Evolutionary conservation across 2,888 invertebrate genomes (phyloP).

Genomic region (Diaprepes abbreviatus): DNA sequence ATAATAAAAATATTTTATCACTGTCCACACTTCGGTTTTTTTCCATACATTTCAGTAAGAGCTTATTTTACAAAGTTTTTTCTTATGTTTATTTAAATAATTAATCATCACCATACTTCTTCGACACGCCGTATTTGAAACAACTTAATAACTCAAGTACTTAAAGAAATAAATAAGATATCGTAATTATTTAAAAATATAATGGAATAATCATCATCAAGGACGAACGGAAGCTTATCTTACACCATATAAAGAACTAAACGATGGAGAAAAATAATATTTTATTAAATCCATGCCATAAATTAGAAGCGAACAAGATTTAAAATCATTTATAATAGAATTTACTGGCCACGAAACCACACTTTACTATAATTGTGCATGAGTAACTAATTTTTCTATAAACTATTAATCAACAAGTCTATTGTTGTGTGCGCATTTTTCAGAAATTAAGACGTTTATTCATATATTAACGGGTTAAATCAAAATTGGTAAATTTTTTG

Average conservation of each 20-base stretch:
- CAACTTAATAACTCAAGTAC: too few species aligned
- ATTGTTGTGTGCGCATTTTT: not conserved
- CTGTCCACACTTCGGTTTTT: too few species aligned
- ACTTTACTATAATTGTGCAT: not conserved
- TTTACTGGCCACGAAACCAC: not conserved
- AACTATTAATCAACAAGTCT: not conserved
- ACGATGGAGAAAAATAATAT: not conserved
- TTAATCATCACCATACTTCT: too few species aligned
- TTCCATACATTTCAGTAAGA: too few species aligned
- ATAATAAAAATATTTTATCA: too few species aligned
- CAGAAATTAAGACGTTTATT: not conserved
- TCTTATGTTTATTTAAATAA: too few species aligned
- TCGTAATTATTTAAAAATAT: slow-evolving; percentile 5
- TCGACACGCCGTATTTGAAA: too few species aligned
- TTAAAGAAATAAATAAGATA: not conserved
- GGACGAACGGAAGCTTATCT: slow-evolving; percentile 2
- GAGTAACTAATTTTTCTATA: not conserved
- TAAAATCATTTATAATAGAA: not conserved
- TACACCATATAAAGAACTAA: not conserved
- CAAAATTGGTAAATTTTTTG: too few species aligned
- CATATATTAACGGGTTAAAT: not conserved
- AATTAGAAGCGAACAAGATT: not conserved
- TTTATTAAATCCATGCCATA: not conserved
- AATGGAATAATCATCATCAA: not conserved
- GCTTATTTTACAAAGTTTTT: too few species aligned